Base-by-base conservation (phyloP, 1,140 invertebrate species). In the Ips typographus region DNA sequence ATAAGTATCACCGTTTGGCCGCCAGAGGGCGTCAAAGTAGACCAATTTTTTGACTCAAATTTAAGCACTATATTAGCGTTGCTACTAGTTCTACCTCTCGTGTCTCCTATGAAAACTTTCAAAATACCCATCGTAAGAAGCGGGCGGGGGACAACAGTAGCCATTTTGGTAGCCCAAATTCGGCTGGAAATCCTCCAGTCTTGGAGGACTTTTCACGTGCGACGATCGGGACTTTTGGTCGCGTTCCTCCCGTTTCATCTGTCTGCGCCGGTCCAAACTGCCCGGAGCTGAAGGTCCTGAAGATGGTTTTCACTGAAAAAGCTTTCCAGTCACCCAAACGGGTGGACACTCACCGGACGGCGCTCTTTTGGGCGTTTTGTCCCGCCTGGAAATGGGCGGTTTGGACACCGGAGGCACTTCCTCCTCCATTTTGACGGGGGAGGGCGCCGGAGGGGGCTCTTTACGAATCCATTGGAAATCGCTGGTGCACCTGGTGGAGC, bases 401-500 rank as follows among this genome's bases (percentile, higher is more conserved):
- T 80, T 80, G 74, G 70, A 78, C 75, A 72, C 77, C 1, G 73
- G 70, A n/a, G 71, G 51, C 2, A 43, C 8, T 56, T 71, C 70
- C 43, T 78, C 76, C 58, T 77, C 76, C 75, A 78, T 77, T 59
- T 73, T 76, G 5, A 62, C 47, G 36, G 72, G 59, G 59, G 71
- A 78, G 3, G 77, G 77, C 7, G 78, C 70, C 4, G 43, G 37
- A 36, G 53, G 42, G 4, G 75, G 64, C 22, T 74, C 71, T 65
- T 74, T 79, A 72, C 72, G 73, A 61, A 87, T 83, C 86, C 86
- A 87, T 80, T 83, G 84, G 72, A 87, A 87, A 76, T 85, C 84
- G 72, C 83, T 81, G 73, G 86, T 83, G 73, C 86, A 84, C 58
- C 83, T 78, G 8, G 84, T 85, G 36, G 85, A 83, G 73, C 79